A percentile compares a stretch with the other conserved stretches of the same genome.
Conservation (phyloP, 2,888 invertebrate species). For the Hoplodrina ambigua region DNA sequence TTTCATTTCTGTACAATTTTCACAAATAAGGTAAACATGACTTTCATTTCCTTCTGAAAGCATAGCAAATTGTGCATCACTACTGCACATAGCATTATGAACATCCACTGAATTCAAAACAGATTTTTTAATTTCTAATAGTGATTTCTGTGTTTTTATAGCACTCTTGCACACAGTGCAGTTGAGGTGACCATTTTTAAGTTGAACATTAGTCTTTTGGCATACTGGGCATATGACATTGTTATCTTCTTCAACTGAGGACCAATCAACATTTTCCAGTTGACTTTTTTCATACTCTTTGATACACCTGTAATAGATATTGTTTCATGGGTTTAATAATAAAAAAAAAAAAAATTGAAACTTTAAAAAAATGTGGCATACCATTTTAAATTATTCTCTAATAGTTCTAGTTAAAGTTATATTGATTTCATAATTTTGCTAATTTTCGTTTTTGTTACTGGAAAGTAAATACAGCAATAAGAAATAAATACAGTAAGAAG, state of each 20-base stretch:
- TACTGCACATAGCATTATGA: constrained; percentile 75
- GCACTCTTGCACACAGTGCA: constrained; percentile 81
- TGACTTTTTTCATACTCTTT: constrained; percentile 85
- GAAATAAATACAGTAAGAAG: neutral
- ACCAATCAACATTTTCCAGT: constrained; percentile 81
- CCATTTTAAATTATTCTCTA: too few species aligned
- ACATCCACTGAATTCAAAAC: constrained; percentile 75
- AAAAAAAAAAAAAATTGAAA: too few species aligned
- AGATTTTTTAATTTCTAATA: constrained; percentile 74
- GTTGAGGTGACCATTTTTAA: constrained; percentile 63
- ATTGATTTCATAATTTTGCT: too few species aligned
- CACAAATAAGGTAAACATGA: constrained; percentile 84
- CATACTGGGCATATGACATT: constrained; percentile 89
- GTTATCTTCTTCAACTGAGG: constrained; percentile 77
- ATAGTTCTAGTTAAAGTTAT: too few species aligned
- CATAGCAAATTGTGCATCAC: constrained; percentile 76
- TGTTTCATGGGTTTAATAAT: neutral
- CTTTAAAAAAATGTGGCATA: too few species aligned
- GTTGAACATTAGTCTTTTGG: constrained; percentile 79
- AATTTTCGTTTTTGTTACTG: too few species aligned
- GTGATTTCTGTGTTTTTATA: constrained; percentile 73
- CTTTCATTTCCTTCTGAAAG: constrained; percentile 76
- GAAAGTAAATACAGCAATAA: too few species aligned
- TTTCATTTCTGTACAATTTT: constrained; percentile 81
- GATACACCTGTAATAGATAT: constrained; percentile 77